phyloP scores from a whole-genome alignment of 1,140 invertebrate species.

The Trichonephila inaurata region DNA sequence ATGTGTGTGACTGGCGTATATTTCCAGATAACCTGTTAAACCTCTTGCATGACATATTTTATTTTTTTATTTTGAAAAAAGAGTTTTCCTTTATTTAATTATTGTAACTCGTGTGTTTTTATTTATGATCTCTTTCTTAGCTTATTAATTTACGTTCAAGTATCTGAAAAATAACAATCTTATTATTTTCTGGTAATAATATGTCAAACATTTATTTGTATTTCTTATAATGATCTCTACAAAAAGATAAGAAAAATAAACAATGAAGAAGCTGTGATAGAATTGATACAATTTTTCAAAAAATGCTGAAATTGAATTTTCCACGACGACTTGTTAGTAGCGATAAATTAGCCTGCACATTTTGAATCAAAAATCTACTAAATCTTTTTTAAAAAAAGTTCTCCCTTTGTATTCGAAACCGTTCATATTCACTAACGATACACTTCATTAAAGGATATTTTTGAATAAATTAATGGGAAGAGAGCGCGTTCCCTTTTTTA shows the following conservation, averaged over 20 bases:
- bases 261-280: neutral
- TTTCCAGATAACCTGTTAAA: no score
- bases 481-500: neutral
- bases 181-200: neutral
- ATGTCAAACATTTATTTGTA: neutral
- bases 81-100: no score
- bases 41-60: no score
- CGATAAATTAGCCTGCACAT: constrained; percentile 1
- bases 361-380: neutral
- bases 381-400: neutral
- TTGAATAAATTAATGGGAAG: constrained; percentile 15
- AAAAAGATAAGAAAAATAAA: neutral
- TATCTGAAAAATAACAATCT: no score
- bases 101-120: no score
- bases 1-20: no score
- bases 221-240: neutral
- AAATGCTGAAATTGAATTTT: neutral
- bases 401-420: neutral
- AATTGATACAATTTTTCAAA: neutral
- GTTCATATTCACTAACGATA: constrained; percentile 3
- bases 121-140: no score
- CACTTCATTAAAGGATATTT: constrained; percentile 26
- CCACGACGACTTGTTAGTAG: neutral
- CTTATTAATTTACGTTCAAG: no score
- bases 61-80: no score